A percentile compares a stretch with the other conserved stretches of the same genome.
phyloP scores from a whole-genome alignment of 2,888 invertebrate species.

The Cryptus viduatorius region DNA sequence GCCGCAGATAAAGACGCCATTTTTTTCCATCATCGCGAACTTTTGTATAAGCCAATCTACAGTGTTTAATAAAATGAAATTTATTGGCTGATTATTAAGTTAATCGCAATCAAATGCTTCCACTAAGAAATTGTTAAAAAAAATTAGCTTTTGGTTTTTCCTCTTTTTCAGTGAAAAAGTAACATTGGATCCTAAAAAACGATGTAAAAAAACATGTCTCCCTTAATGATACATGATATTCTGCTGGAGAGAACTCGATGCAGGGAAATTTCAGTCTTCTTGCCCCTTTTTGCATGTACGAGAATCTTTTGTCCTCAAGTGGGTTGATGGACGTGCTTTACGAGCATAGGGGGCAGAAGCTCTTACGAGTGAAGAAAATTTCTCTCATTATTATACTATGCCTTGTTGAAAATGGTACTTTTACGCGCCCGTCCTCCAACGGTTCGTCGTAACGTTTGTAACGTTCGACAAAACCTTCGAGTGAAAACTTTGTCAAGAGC shows the following conservation, averaged over 20 bases:
- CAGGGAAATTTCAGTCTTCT: neutral
- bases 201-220: no score
- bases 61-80: no score
- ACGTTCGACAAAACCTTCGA: constrained; percentile 15
- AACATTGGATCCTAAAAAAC: no score
- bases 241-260: neutral
- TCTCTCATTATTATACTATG: constrained; percentile 45
- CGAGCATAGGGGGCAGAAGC: neutral
- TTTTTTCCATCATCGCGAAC: no score
- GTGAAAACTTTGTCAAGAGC: constrained; percentile 57
- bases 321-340: constrained; percentile 31
- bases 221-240: neutral
- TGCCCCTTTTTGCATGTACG: neutral
- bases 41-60: no score
- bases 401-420: constrained; percentile 16
- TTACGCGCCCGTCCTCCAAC: neutral
- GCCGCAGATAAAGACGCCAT: no score
- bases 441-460: constrained; percentile 9
- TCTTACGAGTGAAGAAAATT: constrained; percentile 31
- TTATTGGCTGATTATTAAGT: no score
- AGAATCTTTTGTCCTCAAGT: constrained; percentile 23
- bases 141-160: no score
- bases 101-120: no score
- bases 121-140: no score
- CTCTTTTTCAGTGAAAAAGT: no score